A percentile compares a stretch with the other conserved stretches of the same genome.
Conservation (phyloP, 2,113 vertebrate species). For the Heterocephalus glaber region DNA sequence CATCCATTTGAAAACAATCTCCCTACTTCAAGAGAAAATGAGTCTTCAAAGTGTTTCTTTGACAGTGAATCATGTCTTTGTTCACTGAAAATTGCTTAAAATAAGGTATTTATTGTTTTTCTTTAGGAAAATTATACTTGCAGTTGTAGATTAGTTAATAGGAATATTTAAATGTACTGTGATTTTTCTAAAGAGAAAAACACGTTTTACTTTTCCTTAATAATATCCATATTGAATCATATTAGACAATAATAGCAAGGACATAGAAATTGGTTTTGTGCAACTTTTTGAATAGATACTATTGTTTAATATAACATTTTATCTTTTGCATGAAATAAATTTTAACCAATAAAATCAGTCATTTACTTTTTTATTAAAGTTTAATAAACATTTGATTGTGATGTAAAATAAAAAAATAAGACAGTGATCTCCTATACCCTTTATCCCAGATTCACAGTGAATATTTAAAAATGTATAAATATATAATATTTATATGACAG, state of each 20-base stretch:
- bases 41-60: neutral
- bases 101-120: neutral
- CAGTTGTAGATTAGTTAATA: neutral
- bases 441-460: neutral
- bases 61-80: neutral
- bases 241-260: neutral
- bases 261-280: neutral
- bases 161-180: neutral
- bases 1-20: neutral
- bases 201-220: neutral
- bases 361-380: neutral
- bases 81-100: neutral
- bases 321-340: neutral
- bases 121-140: constrained; percentile 2
- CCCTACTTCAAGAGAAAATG: neutral
- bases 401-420: constrained; percentile 11
- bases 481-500: neutral
- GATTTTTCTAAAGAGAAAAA: constrained; percentile 25
- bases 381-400: neutral
- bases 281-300: neutral
- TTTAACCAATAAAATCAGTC: neutral
- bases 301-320: constrained; percentile 19
- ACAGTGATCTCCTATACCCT: neutral
- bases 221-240: neutral
- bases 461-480: neutral